These are phyloP conservation scores for Egretta garzetta DNA, from an alignment of 2,113 vertebrate species.

Conservation along the genomic window DNA sequence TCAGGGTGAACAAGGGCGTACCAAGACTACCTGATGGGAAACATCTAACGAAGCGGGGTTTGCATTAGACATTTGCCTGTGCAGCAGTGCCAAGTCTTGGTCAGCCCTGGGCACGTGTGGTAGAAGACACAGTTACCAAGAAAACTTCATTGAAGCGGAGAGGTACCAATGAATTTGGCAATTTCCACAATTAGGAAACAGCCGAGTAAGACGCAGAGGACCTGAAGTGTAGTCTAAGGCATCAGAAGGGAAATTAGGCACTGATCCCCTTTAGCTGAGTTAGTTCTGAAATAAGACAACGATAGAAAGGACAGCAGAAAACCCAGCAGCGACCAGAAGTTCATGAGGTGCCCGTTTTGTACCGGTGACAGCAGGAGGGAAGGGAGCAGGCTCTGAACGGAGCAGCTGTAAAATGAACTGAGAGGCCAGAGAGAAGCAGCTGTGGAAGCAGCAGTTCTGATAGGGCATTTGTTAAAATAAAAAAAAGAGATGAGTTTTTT, in stretches of 20 bases:
- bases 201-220: background rate
- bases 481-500: background rate
- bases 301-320: background rate
- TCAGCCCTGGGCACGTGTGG: background rate
- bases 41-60: fast-evolving
- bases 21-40: background rate
- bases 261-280: background rate
- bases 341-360: background rate
- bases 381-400: background rate
- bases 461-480: background rate
- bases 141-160: background rate
- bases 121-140: background rate
- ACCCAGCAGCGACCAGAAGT: background rate
- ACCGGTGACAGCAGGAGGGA: background rate
- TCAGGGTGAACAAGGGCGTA: background rate
- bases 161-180: background rate
- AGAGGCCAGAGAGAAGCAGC: background rate
- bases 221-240: background rate
- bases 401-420: background rate
- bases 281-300: background rate
- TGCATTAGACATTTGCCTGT: background rate
- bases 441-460: background rate
- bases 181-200: background rate
- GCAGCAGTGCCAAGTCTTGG: background rate
- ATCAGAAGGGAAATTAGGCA: background rate